Base-by-base conservation (phyloP, 2,888 invertebrate genomes). In the Apodemia mormo region DNA sequence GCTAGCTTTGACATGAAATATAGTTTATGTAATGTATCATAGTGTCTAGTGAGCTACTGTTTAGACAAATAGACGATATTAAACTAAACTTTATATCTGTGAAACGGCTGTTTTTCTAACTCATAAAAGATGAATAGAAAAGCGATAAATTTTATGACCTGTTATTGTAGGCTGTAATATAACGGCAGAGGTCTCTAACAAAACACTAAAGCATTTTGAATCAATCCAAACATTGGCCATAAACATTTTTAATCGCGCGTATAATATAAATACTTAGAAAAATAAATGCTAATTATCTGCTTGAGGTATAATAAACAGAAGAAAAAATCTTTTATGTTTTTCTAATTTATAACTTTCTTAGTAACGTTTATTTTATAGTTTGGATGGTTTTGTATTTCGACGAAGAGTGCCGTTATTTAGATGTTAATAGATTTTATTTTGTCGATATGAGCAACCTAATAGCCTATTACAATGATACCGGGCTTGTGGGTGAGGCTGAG, bases 91-190 rank as follows among this genome's bases (percentile, higher is more conserved):
- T 54, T 54, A 22, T 64, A 64, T 64, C 61, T 14, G 14, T 64
- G 61, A 33, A 64, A 64, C 12, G 33, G 7, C 61, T 37, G 61
- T 64, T 64, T 64, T 64, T 64, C 14, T 64, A 64, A 37, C 2
- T 37, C 14, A 64, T 64, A 64, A 64, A 64, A 64, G 37, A 64
- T 64, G 37, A 64, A 64, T 37, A 14, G 61, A 64, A 37, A 14
- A 64, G 61, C 61, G n/a, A 37, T 64, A 33, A 33, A 64, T 14
- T 37, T 64, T 64, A 64, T 14, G 61, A n/a, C 8, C 52, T 54
- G 52, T 8, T n/a, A 54, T 54, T 54, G 52, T 22, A 14, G 14
- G 7, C n/a, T 14, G 14, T 14, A 64, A 33, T 37, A 33, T 37
- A 64, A 30, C 37, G 12, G 33, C 61, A 33, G 52, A 54, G 52